These are phyloP conservation scores for Caenorhabditis sulstoni DNA, from an alignment of 2,888 invertebrate species.

Conservation along the genomic window DNA sequence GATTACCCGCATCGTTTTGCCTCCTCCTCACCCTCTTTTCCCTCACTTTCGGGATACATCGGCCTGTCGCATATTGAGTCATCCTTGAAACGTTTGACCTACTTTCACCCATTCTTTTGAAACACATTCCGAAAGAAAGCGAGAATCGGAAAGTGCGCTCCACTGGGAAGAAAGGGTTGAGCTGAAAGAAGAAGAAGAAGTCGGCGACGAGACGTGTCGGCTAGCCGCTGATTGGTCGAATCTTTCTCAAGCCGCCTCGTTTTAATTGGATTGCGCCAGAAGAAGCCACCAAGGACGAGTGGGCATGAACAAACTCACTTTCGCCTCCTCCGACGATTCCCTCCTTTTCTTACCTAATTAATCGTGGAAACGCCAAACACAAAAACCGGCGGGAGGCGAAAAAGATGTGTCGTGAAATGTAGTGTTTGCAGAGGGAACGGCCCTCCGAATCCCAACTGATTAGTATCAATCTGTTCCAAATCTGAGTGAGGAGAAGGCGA, in stretches of 20 bases:
- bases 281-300: constrained; percentile 32
- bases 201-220: too few relatives aligned
- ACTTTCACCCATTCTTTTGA: constrained; percentile 40
- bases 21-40: constrained; percentile 3
- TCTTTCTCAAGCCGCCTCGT: constrained; percentile 11
- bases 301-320: constrained; percentile 40
- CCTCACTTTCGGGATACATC: neutral
- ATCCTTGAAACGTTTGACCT: constrained; percentile 56
- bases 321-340: too few relatives aligned
- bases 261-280: constrained; percentile 59
- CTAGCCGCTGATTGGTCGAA: constrained; percentile 18
- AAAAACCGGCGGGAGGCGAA: constrained; percentile 1
- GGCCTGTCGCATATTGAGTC: constrained; percentile 34
- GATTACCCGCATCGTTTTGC: constrained; percentile 44
- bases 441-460: neutral
- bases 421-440: too few relatives aligned
- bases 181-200: too few relatives aligned
- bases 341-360: constrained; percentile 4
- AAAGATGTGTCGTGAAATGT: too few relatives aligned
- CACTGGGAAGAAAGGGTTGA: too few relatives aligned
- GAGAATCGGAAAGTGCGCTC: neutral
- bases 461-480: constrained; percentile 42
- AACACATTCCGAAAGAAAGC: neutral
- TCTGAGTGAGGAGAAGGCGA: constrained; percentile 24
- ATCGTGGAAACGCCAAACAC: neutral